Evolutionary conservation across 2,797 vertebrate species (phyloP), one percentile per base, ranked within the genome.

Genomic region (Enteromius afrohamiltoni): DNA sequence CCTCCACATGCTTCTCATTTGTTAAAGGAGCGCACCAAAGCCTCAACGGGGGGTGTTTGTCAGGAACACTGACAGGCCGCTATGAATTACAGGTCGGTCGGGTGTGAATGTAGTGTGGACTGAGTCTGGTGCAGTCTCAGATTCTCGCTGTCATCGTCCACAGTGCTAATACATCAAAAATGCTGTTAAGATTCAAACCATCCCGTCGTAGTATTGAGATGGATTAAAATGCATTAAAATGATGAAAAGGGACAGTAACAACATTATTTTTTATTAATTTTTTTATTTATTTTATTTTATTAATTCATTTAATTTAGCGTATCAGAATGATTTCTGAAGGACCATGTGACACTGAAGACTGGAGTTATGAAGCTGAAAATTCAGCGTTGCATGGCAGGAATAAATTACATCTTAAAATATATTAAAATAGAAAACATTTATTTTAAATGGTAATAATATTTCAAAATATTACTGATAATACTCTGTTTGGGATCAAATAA

Each of bases 1-100:
- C 79, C 69, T 58, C 14, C 79, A 81, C 70, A 73, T 81, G 79
- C 62, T 81, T 73, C 79, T 73, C 68, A 64, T 73, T 62, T 81
- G 79, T 73, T 34, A 64, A 80, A 73, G 55, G 37, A 62, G 67
- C 37, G 8, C 67, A 71, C 17, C 68, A 11, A 3, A 6, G 40
- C 68, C 68, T 81, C 79, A 34, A 45, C 13, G 0, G 37, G 67
- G 45, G 68, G 79, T 14, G 68, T 80, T 23, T 62, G 51, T 71
- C 79, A 80, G 47, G 26, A 29, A 47, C 29, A 62, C 47, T 73
- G 68, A 60, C 40, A 49, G 69, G 0, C 8, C 1, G 29, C 40
- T 34, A 1, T 62, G 70, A 73, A 73, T 81, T 37, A 81, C 40
- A 21, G 21, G 19, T 37, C 58, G 64, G 69, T 49, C 5, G 21